Conservation (phyloP, 2,113 vertebrate species). For the Leptosomus discolor region DNA sequence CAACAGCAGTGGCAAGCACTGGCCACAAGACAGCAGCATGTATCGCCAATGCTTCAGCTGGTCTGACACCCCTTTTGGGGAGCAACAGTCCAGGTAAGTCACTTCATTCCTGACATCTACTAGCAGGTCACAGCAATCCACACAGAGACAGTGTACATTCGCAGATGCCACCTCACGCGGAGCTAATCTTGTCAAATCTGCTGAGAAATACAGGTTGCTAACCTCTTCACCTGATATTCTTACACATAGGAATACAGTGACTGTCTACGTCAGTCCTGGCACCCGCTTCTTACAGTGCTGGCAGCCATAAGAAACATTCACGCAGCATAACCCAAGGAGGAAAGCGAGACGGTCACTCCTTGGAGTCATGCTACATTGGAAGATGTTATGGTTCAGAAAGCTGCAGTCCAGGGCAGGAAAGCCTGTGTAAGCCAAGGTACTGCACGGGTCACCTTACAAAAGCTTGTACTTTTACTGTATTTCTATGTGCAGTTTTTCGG, state of each 20-base stretch:
- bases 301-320: not conserved
- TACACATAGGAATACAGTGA: rapidly evolving
- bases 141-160: rapidly evolving
- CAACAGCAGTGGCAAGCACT: not conserved
- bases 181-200: not conserved
- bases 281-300: not conserved
- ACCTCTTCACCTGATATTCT: not conserved
- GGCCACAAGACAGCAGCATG: rapidly evolving
- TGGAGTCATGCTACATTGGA: not conserved
- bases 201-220: not conserved
- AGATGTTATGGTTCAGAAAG: not conserved
- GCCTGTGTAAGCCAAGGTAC: rapidly evolving
- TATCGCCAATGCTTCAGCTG: rapidly evolving
- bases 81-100: not conserved
- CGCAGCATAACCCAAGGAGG: not conserved
- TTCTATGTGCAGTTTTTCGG: not conserved
- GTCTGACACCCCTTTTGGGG: not conserved
- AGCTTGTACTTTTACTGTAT: not conserved
- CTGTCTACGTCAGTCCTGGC: not conserved
- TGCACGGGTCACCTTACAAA: not conserved
- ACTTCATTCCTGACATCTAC: not conserved
- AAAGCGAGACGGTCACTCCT: not conserved
- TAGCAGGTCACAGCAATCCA: rapidly evolving
- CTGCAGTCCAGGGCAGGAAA: not conserved
- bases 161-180: rapidly evolving